Evolutionary conservation across 2,113 vertebrate genomes (phyloP).

Genomic region (Dicerorhinus sumatrensis): DNA sequence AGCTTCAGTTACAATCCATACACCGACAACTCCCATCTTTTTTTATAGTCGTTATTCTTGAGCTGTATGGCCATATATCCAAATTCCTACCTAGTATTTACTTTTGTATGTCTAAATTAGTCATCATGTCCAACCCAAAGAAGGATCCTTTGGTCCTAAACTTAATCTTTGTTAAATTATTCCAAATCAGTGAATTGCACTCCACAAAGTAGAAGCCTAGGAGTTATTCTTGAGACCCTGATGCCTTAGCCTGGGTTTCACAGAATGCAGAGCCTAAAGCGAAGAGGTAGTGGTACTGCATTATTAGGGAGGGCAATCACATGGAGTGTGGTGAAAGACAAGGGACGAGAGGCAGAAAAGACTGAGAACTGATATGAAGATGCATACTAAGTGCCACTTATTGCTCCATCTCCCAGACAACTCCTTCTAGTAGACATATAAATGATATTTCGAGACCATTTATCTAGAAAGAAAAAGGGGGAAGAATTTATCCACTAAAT

Average conservation of each 20-base stretch:
- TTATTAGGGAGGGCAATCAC: neutral
- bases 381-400: neutral
- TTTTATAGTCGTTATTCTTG: neutral
- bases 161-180: neutral
- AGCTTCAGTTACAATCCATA: neutral
- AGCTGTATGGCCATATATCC: neutral
- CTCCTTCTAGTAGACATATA: neutral
- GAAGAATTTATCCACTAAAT: neutral
- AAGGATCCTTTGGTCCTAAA: neutral
- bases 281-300: neutral
- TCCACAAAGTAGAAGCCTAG: neutral
- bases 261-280: neutral
- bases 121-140: neutral
- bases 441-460: neutral
- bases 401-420: neutral
- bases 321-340: neutral
- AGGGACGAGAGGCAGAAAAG: neutral
- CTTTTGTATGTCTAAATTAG: constrained; percentile 12
- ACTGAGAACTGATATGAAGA: neutral
- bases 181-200: neutral
- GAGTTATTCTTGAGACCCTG: neutral
- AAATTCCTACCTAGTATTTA: neutral
- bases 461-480: neutral
- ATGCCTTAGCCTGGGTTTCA: neutral
- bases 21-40: neutral